Conservation (phyloP, 1,140 invertebrate species). For the Chrysoperla carnea region DNA sequence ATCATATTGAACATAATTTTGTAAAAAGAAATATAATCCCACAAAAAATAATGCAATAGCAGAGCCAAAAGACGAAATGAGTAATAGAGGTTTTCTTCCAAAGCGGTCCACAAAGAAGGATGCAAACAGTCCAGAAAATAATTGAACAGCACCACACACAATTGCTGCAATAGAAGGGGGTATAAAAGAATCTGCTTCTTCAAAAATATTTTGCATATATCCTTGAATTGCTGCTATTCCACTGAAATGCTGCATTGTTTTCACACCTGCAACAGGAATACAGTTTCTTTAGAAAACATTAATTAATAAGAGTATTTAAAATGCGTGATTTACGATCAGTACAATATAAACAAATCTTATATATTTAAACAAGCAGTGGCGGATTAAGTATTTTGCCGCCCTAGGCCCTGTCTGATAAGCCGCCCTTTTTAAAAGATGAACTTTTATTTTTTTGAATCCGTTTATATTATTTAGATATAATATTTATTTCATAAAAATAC, state of each 20-base stretch:
- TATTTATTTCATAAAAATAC: too few species aligned
- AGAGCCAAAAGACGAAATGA: slow-evolving; percentile 11
- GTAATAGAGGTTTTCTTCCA: slow-evolving; percentile 12
- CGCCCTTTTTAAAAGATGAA: too few species aligned
- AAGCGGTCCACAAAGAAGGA: slow-evolving; percentile 12
- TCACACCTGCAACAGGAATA: background rate
- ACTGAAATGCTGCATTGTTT: slow-evolving; percentile 11
- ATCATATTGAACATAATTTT: slow-evolving; percentile 1
- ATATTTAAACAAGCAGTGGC: too few species aligned
- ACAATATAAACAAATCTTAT: too few species aligned
- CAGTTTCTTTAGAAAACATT: too few species aligned
- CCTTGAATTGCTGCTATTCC: slow-evolving; percentile 16
- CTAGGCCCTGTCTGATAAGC: too few species aligned
- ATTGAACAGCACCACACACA: slow-evolving; percentile 10
- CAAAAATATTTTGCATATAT: slow-evolving; percentile 18
- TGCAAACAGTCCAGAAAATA: slow-evolving; percentile 9
- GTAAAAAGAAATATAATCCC: slow-evolving; percentile 10
- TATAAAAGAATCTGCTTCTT: slow-evolving; percentile 9
- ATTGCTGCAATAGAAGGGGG: slow-evolving; percentile 13
- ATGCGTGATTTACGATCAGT: too few species aligned
- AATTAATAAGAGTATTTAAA: too few species aligned
- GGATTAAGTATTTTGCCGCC: too few species aligned
- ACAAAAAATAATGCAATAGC: slow-evolving; percentile 11
- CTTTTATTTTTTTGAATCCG: too few species aligned
- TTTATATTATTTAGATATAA: too few species aligned